A percentile compares a stretch with the other conserved stretches of the same genome.
Evolutionary conservation across 2,888 invertebrate genomes (phyloP).

Genomic region (Volucella inanis): DNA sequence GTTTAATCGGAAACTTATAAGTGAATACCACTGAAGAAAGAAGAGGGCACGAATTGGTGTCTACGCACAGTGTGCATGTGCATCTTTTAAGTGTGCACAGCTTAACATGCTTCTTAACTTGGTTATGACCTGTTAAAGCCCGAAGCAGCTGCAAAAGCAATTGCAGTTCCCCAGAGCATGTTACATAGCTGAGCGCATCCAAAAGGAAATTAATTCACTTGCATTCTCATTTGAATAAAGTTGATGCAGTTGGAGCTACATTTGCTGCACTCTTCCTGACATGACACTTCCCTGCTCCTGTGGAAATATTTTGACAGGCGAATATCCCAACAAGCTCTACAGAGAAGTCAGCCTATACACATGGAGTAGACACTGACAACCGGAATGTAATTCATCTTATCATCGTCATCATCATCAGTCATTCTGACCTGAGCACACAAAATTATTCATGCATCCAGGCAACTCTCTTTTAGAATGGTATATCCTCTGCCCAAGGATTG

Average conservation of each 20-base stretch:
- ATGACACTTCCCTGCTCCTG: background rate
- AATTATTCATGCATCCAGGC: slow-evolving; percentile 69
- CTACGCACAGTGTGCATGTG: slow-evolving; percentile 22
- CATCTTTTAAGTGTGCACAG: background rate
- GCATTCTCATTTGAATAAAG: slow-evolving; percentile 35
- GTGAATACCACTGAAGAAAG: slow-evolving; percentile 24
- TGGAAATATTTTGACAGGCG: slow-evolving; percentile 17
- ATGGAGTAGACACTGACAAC: slow-evolving; percentile 12
- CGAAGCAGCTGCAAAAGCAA: background rate
- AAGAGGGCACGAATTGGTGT: background rate
- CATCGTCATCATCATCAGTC: slow-evolving; percentile 60
- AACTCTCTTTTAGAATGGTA: slow-evolving; percentile 37
- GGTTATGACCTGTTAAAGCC: slow-evolving; percentile 3
- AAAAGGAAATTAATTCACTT: slow-evolving; percentile 55
- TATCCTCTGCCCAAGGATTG: slow-evolving; percentile 57
- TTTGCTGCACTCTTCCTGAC: background rate
- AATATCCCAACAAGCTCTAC: slow-evolving; percentile 16
- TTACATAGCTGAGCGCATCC: background rate
- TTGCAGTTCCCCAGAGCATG: background rate
- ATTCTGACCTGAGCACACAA: slow-evolving; percentile 62
- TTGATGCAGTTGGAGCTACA: background rate
- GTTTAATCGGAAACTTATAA: slow-evolving; percentile 54
- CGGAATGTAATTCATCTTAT: slow-evolving; percentile 62
- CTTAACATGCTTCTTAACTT: background rate
- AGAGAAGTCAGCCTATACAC: slow-evolving; percentile 7